Conservation (phyloP, 2,888 invertebrate genomes). For the Lasius platythorax region DNA sequence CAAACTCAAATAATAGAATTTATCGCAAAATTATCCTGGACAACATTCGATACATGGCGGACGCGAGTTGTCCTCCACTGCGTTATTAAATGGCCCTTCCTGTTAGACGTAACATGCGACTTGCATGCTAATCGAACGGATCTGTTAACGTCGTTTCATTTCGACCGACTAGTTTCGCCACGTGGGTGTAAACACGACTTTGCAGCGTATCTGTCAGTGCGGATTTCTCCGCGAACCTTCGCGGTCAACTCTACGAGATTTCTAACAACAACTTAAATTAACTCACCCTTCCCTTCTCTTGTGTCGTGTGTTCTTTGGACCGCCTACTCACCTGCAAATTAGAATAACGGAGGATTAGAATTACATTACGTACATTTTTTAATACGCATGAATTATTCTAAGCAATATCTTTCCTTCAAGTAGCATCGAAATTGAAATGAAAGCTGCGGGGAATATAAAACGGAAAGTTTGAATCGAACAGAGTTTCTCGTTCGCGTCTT, state of each 20-base stretch:
- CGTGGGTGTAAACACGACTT: constrained; percentile 59
- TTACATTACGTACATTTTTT: background rate
- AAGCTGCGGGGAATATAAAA: background rate
- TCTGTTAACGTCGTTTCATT: background rate
- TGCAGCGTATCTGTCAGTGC: constrained; percentile 16
- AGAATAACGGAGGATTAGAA: constrained; percentile 55
- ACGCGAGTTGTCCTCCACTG: constrained; percentile 42
- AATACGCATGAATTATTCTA: background rate
- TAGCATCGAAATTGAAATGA: background rate
- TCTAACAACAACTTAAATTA: constrained; percentile 63
- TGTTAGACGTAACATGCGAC: constrained; percentile 60
- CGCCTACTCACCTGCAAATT: constrained; percentile 84
- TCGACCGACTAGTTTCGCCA: constrained; percentile 50
- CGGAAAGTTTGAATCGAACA: background rate
- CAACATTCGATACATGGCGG: constrained; percentile 50
- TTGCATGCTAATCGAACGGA: constrained; percentile 65
- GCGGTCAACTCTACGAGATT: constrained; percentile 22
- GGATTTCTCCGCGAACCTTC: background rate
- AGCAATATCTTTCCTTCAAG: background rate
- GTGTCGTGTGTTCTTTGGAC: constrained; percentile 78
- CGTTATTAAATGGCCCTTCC: constrained; percentile 66
- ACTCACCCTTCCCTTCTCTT: constrained; percentile 81
- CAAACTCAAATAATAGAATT: background rate
- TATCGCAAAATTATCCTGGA: constrained; percentile 21
- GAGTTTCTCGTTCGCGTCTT: background rate